Base-by-base conservation (phyloP, 2,888 invertebrate genomes). In the Agonopterix heracliana region DNA sequence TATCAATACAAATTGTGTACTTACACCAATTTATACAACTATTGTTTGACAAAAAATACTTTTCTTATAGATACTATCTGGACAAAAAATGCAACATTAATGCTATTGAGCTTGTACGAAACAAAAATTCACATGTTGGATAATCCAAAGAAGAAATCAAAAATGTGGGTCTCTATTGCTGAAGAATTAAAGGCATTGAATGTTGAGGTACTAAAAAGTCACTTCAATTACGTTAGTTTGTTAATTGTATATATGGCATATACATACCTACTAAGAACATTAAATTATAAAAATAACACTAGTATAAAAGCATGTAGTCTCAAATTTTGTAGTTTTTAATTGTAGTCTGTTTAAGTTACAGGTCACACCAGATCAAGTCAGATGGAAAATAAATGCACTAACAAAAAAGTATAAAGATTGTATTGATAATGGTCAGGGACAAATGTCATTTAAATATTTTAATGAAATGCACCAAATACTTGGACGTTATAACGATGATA, bases 391-490 rank as follows among this genome's bases (percentile, higher is more conserved):
- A 52, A 81, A 81, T 71, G 80, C 80, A 36, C 63, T 81, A 3
- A 81, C 80, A 52, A 81, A 81, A 59, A 80, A 78, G 55, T 81
- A 81, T 48, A 80, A 75, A 60, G 80, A 81, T 50, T 77, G 79
- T 44, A 63, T 78, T 56, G 79, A 80, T 47, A 79, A 65, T 67
- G 78, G 79, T 13, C 78, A 78, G 60, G 71, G 69, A 0, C 56
- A 68, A 47, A 54, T 63, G 48, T 62, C 66, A 50, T 80, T 80
- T 50, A 79, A 80, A 58, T 81, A 76, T 63, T 81, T 77, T 52
- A 78, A 79, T 76, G 80, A 80, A 65, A 80, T 81, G 80, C 77
- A 81, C 52, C 80, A 81, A 64, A 79, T 81, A 48, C 60, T 80
- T 38, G 80, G 79, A 7, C 59, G 63, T 26, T 72, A 72, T 47